Conservation (phyloP, 2,888 invertebrate species). For the Galeruca laticollis region DNA sequence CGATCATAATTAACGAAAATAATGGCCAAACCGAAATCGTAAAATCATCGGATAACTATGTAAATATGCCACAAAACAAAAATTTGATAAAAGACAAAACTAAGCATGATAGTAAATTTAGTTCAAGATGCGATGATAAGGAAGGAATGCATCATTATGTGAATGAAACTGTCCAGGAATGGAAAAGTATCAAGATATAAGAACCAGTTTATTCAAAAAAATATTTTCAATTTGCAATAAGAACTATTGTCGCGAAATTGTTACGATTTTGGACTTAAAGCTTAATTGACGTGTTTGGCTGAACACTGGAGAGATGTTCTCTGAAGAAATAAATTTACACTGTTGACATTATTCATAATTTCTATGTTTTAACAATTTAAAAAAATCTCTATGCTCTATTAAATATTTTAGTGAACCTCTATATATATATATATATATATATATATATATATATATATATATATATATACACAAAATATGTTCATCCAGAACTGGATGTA, state of each 20-base stretch:
- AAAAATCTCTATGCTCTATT: too few species aligned
- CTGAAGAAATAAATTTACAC: too few species aligned
- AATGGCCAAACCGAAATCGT: slow-evolving; percentile 52
- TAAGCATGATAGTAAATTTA: slow-evolving; percentile 29
- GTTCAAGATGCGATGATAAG: slow-evolving; percentile 48
- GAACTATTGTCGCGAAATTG: too few species aligned
- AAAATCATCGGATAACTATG: slow-evolving; percentile 68
- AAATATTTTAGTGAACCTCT: too few species aligned
- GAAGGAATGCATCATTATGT: slow-evolving; percentile 56
- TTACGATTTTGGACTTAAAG: too few species aligned
- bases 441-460: too few species aligned
- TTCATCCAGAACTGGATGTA: too few species aligned
- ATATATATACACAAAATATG: too few species aligned
- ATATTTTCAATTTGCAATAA: background rate
- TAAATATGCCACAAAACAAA: slow-evolving; percentile 70
- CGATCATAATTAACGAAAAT: slow-evolving; percentile 45
- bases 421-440: too few species aligned
- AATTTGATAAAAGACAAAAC: slow-evolving; percentile 59
- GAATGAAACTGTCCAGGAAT: slow-evolving; percentile 60
- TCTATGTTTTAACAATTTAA: background rate
- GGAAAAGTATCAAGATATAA: slow-evolving; percentile 52
- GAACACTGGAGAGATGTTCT: too few species aligned
- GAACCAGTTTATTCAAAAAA: too few species aligned
- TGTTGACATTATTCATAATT: background rate
- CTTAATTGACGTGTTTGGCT: too few species aligned